Percentiles rank a stretch among this genome's conserved stretches.
Conservation (phyloP, 2,797 vertebrate genomes). For the Lepilemur septentrionalis region DNA sequence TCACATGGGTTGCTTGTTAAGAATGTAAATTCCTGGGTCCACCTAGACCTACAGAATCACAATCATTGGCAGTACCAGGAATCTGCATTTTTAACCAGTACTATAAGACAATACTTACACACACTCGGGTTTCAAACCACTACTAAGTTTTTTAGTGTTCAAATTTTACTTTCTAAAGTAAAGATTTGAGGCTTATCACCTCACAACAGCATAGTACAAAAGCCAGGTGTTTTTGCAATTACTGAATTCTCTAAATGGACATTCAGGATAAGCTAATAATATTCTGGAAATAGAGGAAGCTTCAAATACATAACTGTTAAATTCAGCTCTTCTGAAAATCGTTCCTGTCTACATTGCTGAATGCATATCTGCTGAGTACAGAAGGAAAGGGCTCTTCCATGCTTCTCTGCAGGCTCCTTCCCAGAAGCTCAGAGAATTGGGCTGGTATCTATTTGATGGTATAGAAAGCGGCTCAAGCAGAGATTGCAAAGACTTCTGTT, state of each 20-base stretch:
- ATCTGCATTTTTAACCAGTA: background rate
- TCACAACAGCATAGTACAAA: background rate
- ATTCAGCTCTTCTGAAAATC: background rate
- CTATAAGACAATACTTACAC: background rate
- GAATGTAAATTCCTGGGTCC: background rate
- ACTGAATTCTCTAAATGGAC: background rate
- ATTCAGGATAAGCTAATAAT: background rate
- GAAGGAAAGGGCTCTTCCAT: background rate
- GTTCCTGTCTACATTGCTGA: background rate
- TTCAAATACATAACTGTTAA: background rate
- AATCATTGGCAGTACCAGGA: background rate
- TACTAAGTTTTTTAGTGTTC: background rate
- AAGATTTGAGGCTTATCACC: background rate
- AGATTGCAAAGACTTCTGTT: background rate
- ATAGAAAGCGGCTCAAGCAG: background rate
- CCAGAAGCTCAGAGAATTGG: background rate
- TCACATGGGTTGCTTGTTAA: background rate
- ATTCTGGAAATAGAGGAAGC: background rate
- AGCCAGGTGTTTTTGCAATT: background rate
- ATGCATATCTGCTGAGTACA: background rate
- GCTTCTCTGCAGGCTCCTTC: background rate
- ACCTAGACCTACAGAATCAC: background rate
- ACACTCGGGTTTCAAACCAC: background rate
- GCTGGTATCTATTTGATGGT: background rate
- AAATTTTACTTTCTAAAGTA: background rate